Evolutionary conservation across 2,888 invertebrate genomes (phyloP), one percentile per base, ranked within the genome.

Genomic region (Drosophila paucipuncta): DNA sequence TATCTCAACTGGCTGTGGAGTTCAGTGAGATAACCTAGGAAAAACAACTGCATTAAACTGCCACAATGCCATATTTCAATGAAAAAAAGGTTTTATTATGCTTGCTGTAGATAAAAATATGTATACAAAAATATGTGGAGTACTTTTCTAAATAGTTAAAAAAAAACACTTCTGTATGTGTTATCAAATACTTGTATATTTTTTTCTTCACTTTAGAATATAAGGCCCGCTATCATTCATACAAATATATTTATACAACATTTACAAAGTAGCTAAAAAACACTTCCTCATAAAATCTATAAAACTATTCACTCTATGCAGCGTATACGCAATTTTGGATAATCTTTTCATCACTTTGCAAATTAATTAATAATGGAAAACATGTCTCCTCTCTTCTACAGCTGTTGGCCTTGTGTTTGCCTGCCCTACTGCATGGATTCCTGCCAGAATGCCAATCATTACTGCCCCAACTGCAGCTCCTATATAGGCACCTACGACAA

Each of bases 381-480:
- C 30, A 25, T 47, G 7, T 52, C 11, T 30, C 3, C 47, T 10
- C 33, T 52, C 13, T 13, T 41, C 31, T 39, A 30, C 54, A 93
- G 93, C 61, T 93, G 93, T 75, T 95, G 95, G 94, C 94, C 94
- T 0, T 95, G 94, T 71, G 93, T 94, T n/a, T 94, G 94, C 54
- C 71, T 95, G 22, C 95, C 95, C 0, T 95, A 95, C 84, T 95
- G 95, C 84, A 93, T 94, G 92, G 94, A 95, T 70, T 94, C 94
- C 18, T 95, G 95, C 81, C 94, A 94, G 82, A 95, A 94, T 76
- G 93, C 94, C 30, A 94, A 94, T 63, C 95, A 95, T 85, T 95
- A 94, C 74, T 95, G 95, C 72, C 94, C 95, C 0, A 94, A 94
- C 80, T 95, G 95, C 81, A 94, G 93, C 64, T 91, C 94, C 0